Evolutionary conservation across 2,888 invertebrate species (phyloP).

Genomic region (Hemithea aestivaria): DNA sequence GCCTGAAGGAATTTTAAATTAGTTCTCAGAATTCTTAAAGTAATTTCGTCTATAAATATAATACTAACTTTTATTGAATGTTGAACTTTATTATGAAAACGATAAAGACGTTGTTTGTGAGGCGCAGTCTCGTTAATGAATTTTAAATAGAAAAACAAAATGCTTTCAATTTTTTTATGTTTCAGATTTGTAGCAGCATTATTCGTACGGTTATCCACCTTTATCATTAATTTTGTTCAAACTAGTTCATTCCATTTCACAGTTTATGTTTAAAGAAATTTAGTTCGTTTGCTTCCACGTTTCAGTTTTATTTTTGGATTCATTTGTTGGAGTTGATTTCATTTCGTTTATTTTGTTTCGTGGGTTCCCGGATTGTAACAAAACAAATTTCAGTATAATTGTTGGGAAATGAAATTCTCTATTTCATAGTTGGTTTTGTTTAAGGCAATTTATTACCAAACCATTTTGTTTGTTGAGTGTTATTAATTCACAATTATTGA

Average conservation of each 20-base stretch:
- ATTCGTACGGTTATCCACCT: constrained; percentile 30
- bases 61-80: no score
- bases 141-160: constrained; percentile 30
- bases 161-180: constrained; percentile 61
- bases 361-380: no score
- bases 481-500: no score
- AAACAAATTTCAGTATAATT: no score
- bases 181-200: constrained; percentile 57
- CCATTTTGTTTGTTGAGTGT: no score
- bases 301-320: constrained; percentile 9
- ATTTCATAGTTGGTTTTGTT: no score
- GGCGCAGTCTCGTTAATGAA: constrained; percentile 35
- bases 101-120: constrained; percentile 29
- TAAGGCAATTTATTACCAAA: no score
- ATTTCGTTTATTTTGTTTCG: not conserved
- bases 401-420: no score
- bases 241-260: constrained; percentile 21
- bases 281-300: constrained; percentile 30
- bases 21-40: constrained; percentile 3
- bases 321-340: constrained; percentile 1
- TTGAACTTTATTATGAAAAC: no score
- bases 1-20: constrained; percentile 12
- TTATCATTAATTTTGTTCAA: constrained; percentile 28
- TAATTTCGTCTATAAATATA: constrained; percentile 1
- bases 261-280: constrained; percentile 28